Percentiles rank a stretch among this genome's conserved stretches.
Evolutionary conservation across 2,888 invertebrate genomes (phyloP).

Genomic region (Chironomus riparius): DNA sequence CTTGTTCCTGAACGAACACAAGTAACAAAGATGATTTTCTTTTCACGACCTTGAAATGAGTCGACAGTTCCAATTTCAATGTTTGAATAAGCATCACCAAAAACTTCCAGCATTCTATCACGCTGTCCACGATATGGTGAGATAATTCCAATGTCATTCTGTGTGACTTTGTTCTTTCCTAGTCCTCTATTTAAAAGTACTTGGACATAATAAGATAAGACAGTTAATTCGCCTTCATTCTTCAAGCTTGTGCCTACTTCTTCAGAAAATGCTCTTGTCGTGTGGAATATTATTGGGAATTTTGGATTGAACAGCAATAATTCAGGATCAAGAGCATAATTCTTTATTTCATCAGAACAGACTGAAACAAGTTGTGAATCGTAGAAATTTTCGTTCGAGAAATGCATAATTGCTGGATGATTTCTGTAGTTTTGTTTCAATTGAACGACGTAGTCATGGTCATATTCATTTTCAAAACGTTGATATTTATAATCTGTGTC

Average conservation of each 20-base stretch:
- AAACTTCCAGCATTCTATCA: background rate
- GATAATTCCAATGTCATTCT: slow-evolving; percentile 3
- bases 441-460: background rate
- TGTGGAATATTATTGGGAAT: slow-evolving; percentile 2
- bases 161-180: background rate
- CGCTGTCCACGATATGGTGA: slow-evolving; percentile 2
- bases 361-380: background rate
- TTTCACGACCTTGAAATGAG: slow-evolving; percentile 6
- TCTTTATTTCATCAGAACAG: background rate
- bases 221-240: background rate
- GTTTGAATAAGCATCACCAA: background rate
- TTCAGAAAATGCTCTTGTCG: background rate
- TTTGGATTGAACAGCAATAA: background rate
- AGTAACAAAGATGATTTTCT: background rate
- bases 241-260: background rate
- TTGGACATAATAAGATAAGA: background rate
- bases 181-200: background rate
- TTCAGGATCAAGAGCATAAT: background rate
- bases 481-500: background rate
- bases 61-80: slow-evolving; percentile 13
- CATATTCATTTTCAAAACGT: background rate
- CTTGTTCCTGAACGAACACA: background rate
- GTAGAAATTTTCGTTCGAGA: slow-evolving; percentile 7
- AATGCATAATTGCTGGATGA: background rate
- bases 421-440: background rate